Evolutionary conservation across 2,113 vertebrate genomes (phyloP).

Genomic region (Planiliza haematocheilus): DNA sequence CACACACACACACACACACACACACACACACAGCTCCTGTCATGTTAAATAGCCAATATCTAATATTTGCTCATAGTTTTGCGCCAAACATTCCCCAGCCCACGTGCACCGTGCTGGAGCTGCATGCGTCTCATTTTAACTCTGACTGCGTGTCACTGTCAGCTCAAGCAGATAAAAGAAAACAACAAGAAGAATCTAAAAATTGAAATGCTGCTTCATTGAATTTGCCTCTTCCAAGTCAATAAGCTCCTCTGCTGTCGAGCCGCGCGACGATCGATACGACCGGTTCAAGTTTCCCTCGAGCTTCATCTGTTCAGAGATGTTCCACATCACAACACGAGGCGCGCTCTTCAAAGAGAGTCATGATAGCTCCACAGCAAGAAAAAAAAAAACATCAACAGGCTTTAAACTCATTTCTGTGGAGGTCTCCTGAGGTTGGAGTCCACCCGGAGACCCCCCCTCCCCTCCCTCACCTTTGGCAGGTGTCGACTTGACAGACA

Average conservation of each 20-base stretch:
- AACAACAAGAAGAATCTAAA: background rate
- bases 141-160: background rate
- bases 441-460: slow-evolving; percentile 2
- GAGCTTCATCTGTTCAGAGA: background rate
- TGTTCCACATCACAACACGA: slow-evolving; percentile 18
- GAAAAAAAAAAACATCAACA: slow-evolving; percentile 4
- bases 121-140: too few relatives aligned
- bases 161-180: background rate
- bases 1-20: too few relatives aligned
- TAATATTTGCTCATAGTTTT: too few relatives aligned
- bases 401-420: slow-evolving; percentile 13
- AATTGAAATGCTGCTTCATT: background rate
- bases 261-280: slow-evolving; percentile 20
- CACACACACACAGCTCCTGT: too few relatives aligned
- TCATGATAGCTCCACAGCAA: background rate
- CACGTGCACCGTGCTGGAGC: too few relatives aligned
- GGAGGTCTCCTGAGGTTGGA: background rate
- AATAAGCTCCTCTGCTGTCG: slow-evolving; percentile 31
- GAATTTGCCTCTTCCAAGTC: background rate
- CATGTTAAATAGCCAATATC: too few relatives aligned
- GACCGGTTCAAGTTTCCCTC: background rate
- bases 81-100: too few relatives aligned
- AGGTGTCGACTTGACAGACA: slow-evolving; percentile 65
- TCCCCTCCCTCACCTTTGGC: background rate
- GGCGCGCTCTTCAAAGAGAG: slow-evolving; percentile 14